Evolutionary conservation across 1,140 invertebrate species (phyloP).

Genomic region (Dreissena rostriformis): DNA sequence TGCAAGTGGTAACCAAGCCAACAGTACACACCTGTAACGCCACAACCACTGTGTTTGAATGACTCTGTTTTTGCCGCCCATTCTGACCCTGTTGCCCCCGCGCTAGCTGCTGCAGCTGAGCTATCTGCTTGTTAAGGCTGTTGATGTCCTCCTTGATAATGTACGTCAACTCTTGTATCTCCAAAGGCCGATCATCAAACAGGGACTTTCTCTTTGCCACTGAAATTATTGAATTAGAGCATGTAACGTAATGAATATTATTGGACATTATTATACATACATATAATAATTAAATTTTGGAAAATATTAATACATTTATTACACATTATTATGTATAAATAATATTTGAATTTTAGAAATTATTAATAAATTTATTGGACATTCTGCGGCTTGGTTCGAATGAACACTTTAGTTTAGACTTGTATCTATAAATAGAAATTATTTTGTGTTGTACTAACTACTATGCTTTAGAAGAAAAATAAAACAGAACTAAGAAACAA

Average conservation of each 20-base stretch:
- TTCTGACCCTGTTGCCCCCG: constrained; percentile 81
- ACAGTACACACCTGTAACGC: constrained; percentile 75
- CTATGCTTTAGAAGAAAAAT: too few relatives aligned
- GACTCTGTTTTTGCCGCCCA: constrained; percentile 93
- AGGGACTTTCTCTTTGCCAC: constrained; percentile 98
- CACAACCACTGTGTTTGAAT: constrained; percentile 95
- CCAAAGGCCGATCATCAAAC: constrained; percentile 95
- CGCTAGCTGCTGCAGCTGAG: constrained; percentile 83
- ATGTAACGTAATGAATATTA: too few relatives aligned
- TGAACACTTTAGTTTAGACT: too few relatives aligned
- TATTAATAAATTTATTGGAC: too few relatives aligned
- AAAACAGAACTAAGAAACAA: too few relatives aligned
- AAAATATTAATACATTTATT: not conserved
- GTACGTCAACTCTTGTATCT: constrained; percentile 98
- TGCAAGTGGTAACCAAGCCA: not conserved
- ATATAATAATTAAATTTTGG: constrained; percentile 27
- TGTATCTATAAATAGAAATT: too few relatives aligned
- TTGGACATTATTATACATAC: too few relatives aligned
- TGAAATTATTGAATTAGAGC: constrained; percentile 82
- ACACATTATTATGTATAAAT: too few relatives aligned
- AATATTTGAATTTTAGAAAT: too few relatives aligned
- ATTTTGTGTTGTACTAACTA: too few relatives aligned
- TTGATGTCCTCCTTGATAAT: constrained; percentile 98
- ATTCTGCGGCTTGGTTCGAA: too few relatives aligned
- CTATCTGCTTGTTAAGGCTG: constrained; percentile 98